Conservation (phyloP, 2,797 vertebrate species). For the Muraenolepis orangiensis region DNA sequence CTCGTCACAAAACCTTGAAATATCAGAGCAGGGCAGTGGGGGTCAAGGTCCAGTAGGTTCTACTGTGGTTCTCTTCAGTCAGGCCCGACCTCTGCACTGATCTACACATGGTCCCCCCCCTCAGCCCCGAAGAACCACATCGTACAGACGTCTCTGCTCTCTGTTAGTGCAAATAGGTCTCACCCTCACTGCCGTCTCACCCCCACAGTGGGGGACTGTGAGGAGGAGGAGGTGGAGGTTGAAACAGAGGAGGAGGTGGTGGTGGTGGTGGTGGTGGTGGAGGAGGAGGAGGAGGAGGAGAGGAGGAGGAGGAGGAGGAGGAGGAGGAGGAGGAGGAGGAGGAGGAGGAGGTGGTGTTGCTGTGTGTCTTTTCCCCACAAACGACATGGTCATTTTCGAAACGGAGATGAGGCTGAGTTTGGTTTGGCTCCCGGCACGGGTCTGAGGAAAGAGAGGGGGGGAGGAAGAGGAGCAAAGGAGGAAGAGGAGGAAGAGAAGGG, state of each 20-base stretch:
- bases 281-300: not conserved
- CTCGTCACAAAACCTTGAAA: slow-evolving; percentile 40
- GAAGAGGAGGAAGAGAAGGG: not conserved
- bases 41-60: not conserved
- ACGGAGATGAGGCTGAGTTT: slow-evolving; percentile 69
- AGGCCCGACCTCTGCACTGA: not conserved
- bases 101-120: slow-evolving; percentile 29
- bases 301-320: not conserved
- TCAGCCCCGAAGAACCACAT: no score
- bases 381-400: slow-evolving; percentile 73
- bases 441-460: slow-evolving; percentile 48
- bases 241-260: no score
- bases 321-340: not conserved
- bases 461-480: slow-evolving; percentile 5
- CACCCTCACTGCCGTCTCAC: slow-evolving; percentile 36
- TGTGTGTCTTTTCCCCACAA: slow-evolving; percentile 19
- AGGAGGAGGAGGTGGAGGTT: not conserved
- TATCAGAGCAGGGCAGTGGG: slow-evolving; percentile 16
- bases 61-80: slow-evolving; percentile 3
- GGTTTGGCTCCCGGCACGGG: slow-evolving; percentile 76
- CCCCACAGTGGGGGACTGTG: not conserved
- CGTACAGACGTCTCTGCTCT: slow-evolving; percentile 50
- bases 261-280: no score
- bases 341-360: not conserved
- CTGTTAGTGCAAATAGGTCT: slow-evolving; percentile 78